Conservation (phyloP, 2,888 invertebrate species). For the Drosophila neonasuta region DNA sequence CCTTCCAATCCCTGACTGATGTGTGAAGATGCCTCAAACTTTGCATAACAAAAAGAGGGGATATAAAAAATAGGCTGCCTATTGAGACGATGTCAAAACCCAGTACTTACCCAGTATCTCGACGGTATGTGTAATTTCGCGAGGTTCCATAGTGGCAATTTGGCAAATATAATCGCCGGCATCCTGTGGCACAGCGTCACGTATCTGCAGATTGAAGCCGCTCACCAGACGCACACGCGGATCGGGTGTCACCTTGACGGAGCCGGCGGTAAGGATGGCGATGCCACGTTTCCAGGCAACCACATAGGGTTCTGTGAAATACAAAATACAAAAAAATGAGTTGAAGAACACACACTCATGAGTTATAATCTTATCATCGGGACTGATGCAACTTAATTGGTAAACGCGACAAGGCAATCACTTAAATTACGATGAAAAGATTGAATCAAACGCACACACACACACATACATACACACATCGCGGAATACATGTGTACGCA, state of each 20-base stretch:
- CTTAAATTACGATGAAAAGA: constrained; percentile 66
- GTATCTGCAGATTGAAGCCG: constrained; percentile 86
- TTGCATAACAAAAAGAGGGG: constrained; percentile 68
- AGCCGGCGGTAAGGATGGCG: constrained; percentile 86
- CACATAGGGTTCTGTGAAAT: constrained; percentile 84
- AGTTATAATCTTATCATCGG: constrained; percentile 38
- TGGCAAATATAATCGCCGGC: constrained; percentile 88
- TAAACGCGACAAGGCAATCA: constrained; percentile 52
- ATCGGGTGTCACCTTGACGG: constrained; percentile 86
- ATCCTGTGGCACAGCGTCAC: constrained; percentile 86
- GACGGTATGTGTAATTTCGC: constrained; percentile 86
- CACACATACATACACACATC: constrained; percentile 5
- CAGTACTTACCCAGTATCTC: constrained; percentile 86
- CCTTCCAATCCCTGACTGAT: constrained; percentile 12
- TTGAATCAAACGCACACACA: constrained; percentile 48
- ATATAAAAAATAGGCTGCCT: constrained; percentile 1
- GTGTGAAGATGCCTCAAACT: constrained; percentile 39
- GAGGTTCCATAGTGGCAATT: constrained; percentile 86
- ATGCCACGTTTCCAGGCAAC: constrained; percentile 87
- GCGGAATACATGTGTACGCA: constrained; percentile 33
- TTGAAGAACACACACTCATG: constrained; percentile 1
- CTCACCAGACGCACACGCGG: constrained; percentile 85
- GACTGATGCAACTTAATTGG: constrained; percentile 48
- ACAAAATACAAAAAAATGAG: neutral
- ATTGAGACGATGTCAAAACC: neutral